phyloP scores from a whole-genome alignment of 92 coral and sea anemone species.

The Chrysogorgia sp. region DNA sequence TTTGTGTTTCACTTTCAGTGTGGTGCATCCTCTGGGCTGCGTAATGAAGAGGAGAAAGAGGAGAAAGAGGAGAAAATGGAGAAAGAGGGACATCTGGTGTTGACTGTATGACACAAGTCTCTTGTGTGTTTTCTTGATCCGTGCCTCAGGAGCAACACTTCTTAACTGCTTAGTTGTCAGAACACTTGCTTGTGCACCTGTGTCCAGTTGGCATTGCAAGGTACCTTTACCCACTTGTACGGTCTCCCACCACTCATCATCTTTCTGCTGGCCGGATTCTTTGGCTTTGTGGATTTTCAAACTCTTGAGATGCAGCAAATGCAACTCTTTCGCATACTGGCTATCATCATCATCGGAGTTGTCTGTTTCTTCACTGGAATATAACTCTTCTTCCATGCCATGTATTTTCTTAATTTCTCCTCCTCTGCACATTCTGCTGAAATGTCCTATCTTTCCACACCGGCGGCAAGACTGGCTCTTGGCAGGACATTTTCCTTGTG shows the following conservation, averaged over 20 bases:
- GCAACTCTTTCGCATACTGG: constrained; percentile 19
- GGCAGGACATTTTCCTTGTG: constrained; percentile 57
- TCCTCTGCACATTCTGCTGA: constrained; percentile 54
- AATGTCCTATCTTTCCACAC: constrained; percentile 52
- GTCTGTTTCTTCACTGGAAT: constrained; percentile 10
- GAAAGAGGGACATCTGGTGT: constrained; percentile 57
- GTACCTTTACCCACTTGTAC: constrained; percentile 49
- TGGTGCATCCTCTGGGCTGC: constrained; percentile 48
- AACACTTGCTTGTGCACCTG: constrained; percentile 59
- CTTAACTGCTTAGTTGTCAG: constrained; percentile 50
- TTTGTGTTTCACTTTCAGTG: constrained; percentile 48
- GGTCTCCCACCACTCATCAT: constrained; percentile 49
- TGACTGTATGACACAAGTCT: constrained; percentile 58
- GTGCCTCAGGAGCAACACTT: constrained; percentile 53
- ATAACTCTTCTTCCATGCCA: constrained; percentile 7
- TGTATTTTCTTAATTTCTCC: constrained; percentile 6
- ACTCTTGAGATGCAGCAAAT: constrained; percentile 33
- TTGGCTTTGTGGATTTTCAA: constrained; percentile 16
- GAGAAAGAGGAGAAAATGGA: no score
- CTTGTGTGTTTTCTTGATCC: constrained; percentile 59
- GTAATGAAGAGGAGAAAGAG: no score
- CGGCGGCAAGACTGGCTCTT: constrained; percentile 41
- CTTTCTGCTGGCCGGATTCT: not conserved
- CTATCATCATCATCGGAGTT: constrained; percentile 31
- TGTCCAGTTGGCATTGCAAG: constrained; percentile 51